Evolutionary conservation across 2,888 invertebrate genomes (phyloP).

Genomic region (Geotrupes spiniger): DNA sequence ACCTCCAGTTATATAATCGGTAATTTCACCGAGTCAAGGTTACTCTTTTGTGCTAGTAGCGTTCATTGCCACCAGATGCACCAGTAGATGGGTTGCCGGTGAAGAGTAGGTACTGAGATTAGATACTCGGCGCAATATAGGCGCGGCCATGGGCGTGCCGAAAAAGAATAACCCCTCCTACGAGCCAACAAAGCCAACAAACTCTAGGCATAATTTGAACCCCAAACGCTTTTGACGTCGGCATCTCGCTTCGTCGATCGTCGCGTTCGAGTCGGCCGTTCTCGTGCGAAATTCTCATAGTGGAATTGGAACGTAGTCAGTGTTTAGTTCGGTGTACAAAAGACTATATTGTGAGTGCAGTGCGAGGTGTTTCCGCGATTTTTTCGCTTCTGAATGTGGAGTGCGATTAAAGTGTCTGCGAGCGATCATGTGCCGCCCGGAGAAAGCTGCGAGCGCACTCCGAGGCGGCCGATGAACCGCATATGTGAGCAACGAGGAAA

Average conservation of each 20-base stretch:
- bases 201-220: slow-evolving; percentile 39
- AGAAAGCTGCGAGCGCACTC: slow-evolving; percentile 20
- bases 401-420: slow-evolving; percentile 7
- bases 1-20: slow-evolving; percentile 20
- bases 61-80: slow-evolving; percentile 42
- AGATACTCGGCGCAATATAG: slow-evolving; percentile 31
- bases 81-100: slow-evolving; percentile 35
- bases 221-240: slow-evolving; percentile 36
- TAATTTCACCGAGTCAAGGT: slow-evolving; percentile 43
- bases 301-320: slow-evolving; percentile 39
- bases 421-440: slow-evolving; percentile 20
- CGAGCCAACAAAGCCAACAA: slow-evolving; percentile 44
- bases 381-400: slow-evolving; percentile 3
- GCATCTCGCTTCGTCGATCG: slow-evolving; percentile 32
- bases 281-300: slow-evolving; percentile 43
- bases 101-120: slow-evolving; percentile 11
- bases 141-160: slow-evolving; percentile 36
- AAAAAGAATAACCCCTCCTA: slow-evolving; percentile 32
- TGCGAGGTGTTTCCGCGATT: slow-evolving; percentile 20
- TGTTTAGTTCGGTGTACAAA: slow-evolving; percentile 40
- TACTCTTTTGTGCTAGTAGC: slow-evolving; percentile 41
- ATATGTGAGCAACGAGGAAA: slow-evolving; percentile 18
- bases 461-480: slow-evolving; percentile 22
- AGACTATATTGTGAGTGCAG: slow-evolving; percentile 33
- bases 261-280: slow-evolving; percentile 34